Base-by-base conservation (phyloP, 2,113 vertebrate species). In the Bufo bufo region DNA sequence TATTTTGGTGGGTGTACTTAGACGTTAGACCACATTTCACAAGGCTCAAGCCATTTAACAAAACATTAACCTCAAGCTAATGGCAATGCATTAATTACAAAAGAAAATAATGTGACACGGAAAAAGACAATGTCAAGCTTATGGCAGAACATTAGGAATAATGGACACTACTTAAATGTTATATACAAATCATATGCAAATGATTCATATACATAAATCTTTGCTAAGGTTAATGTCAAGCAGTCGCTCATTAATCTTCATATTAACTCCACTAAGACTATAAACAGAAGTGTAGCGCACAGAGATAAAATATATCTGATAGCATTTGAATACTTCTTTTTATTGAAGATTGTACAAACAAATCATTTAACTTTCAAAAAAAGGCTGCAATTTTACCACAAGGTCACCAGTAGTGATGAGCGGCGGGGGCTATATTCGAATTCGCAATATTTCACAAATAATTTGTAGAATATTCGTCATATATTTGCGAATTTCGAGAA, bases 101-200 rank as follows among this genome's bases (percentile, higher is more conserved):
- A 86, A 86, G 85, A 78, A 86, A 86, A 86, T 86, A 86, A 86
- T 78, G 59, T 86, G 85, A 86, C 85, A 86, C 47, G 47, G 6
- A 33, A 61, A 86, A 74, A 66, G 85, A 86, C 75, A 86, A 86
- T 86, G 75, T 86, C 85, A 86, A 54, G n/a, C 59, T 86, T 66
- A 79, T 17, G 50, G 59, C 13, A 56, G 54, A 79, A 77, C 71
- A 66, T 86, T 79, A 86, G 85, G 50, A 86, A 86, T 86, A 86
- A 79, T 86, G 85, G 85, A 78, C 74, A 79, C 58, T 79, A 79
- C 75, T 86, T 79, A 79, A 86, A 86, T 86, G 49, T 79, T 86
- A 86, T 75, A 86, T 86, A 86, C 85, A 86, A 86, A 86, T 86
- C 75, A 78, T 86, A 86, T 86, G 85, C 74, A 86, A 77, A 86